Base-by-base conservation (phyloP, 1,140 invertebrate species). In the Sesamia nonagrioides region DNA sequence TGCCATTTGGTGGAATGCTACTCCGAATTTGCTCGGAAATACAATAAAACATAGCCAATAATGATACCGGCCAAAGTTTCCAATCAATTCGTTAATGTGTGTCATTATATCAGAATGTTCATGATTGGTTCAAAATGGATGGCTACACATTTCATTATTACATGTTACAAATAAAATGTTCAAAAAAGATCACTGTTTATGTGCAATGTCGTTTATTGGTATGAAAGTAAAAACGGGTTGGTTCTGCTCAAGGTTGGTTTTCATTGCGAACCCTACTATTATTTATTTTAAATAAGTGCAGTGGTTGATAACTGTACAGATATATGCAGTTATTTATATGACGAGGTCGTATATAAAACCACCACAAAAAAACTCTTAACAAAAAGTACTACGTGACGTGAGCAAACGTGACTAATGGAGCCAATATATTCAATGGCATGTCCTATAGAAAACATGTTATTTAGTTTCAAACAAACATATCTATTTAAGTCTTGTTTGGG, bases 31-130 rank as follows among this genome's bases (percentile, higher is more conserved):
- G 48, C 96, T 95, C 0, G 96, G 75, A 17, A 97, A 96, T 56
- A 97, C 95, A 0, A 96, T 89, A n/a, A 96, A 81, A 79, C 96
- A 96, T 9, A 97, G 90, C 84, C 95, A 93, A 4, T 97, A 89
- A 82, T 98, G 97, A 96, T 97, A 97, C 82, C 92, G 95, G n/a
- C 97, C 97, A 37, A 97, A 96, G 42, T 88, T 80, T 45, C 91
- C 91, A 35, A 91, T 91, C 61, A 91, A 73, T 61, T 86, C 80
- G 60, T 82, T 91, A 66, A 92, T 83, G 7, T 80, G 7, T 18
- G 79, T 82, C 79, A 86, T 91, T 79, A 61, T 66, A 13, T 21
- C 21, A 33, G 13, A 48, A 27, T 48, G 3, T n/a, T 69, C 21
- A 50, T 48, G 17, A 13, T 27, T n/a, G 11, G 18, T 13, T 66